Evolutionary conservation across 2,113 vertebrate genomes (phyloP).

Genomic region (Anser cygnoides): DNA sequence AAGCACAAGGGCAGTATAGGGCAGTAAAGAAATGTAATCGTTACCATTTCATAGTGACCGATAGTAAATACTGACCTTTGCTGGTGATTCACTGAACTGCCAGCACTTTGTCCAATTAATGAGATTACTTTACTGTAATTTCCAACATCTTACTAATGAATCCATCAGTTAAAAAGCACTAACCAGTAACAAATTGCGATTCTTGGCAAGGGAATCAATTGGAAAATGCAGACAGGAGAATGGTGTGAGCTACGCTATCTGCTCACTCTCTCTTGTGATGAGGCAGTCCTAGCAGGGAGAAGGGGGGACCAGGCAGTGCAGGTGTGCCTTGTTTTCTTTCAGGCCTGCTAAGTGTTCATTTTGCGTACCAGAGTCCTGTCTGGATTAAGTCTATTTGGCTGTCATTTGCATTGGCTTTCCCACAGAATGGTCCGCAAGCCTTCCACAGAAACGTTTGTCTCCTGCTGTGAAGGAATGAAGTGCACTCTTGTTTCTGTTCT

Average conservation of each 20-base stretch:
- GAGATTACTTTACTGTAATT: neutral
- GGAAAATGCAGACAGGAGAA: neutral
- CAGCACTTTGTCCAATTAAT: neutral
- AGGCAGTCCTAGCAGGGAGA: neutral
- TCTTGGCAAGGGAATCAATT: neutral
- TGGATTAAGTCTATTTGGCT: neutral
- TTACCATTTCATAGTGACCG: neutral
- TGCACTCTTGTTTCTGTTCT: neutral
- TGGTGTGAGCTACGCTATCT: neutral
- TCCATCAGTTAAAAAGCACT: neutral
- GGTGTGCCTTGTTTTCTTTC: neutral
- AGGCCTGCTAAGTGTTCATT: neutral
- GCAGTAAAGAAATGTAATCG: neutral
- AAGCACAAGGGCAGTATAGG: neutral
- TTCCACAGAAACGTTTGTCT: neutral
- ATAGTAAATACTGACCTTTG: neutral
- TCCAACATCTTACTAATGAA: neutral
- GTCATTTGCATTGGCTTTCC: neutral
- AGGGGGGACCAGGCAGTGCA: fast-evolving
- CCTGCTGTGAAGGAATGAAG: neutral
- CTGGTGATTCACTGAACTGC: neutral
- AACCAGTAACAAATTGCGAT: neutral
- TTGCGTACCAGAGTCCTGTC: neutral
- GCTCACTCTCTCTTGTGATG: fast-evolving
- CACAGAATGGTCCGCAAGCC: neutral